These are phyloP conservation scores for Tachina lurida DNA, from an alignment of 2,888 invertebrate species.

Conservation along the genomic window DNA sequence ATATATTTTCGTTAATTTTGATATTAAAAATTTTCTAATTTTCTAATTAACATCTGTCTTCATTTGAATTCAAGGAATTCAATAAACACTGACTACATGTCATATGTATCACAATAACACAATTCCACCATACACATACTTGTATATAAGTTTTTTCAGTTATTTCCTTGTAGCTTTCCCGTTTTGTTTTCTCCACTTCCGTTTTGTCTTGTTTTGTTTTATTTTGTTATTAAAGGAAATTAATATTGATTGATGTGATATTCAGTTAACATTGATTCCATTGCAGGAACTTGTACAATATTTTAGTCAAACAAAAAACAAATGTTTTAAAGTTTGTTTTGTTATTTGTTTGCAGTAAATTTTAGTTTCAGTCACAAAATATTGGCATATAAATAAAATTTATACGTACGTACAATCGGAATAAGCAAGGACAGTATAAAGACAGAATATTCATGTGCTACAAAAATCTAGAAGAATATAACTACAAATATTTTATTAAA, in stretches of 20 bases:
- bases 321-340: slow-evolving; percentile 36
- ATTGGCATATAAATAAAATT: slow-evolving; percentile 8
- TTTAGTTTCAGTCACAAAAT: slow-evolving; percentile 42
- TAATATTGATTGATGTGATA: slow-evolving; percentile 75
- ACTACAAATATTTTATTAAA: too few species aligned
- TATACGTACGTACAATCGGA: not conserved
- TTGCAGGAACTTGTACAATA: slow-evolving; percentile 26
- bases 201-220: slow-evolving; percentile 22
- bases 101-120: not conserved
- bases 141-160: slow-evolving; percentile 10
- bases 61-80: too few species aligned
- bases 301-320: slow-evolving; percentile 27
- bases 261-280: slow-evolving; percentile 69
- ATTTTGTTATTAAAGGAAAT: slow-evolving; percentile 72
- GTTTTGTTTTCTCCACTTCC: slow-evolving; percentile 7
- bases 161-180: slow-evolving; percentile 31
- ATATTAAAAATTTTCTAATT: not conserved
- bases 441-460: not conserved
- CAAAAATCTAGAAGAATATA: too few species aligned
- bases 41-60: slow-evolving; percentile 3
- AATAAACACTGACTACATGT: slow-evolving; percentile 22
- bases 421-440: not conserved
- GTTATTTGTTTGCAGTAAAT: slow-evolving; percentile 17
- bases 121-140: not conserved
- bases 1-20: too few species aligned